Conservation (phyloP, 2,888 invertebrate species). For the Cenopis cana region DNA sequence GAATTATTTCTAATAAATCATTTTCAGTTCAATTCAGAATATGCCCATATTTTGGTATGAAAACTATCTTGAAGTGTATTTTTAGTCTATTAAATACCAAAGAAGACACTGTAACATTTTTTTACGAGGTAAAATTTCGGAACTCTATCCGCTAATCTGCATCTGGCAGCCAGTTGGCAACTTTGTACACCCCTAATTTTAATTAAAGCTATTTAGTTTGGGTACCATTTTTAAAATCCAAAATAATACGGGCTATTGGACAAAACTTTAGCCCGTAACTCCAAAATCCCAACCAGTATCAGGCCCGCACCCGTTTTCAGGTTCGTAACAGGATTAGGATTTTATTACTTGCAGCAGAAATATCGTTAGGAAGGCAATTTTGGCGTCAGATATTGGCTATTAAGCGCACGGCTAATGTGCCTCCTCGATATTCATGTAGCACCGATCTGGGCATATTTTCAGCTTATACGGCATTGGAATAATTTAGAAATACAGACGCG, state of each 20-base stretch:
- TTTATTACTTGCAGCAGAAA: constrained; percentile 82
- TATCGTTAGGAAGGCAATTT: constrained; percentile 83
- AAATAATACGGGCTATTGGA: background rate
- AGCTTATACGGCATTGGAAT: constrained; percentile 36
- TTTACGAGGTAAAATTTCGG: too few relatives aligned
- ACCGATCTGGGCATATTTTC: constrained; percentile 52
- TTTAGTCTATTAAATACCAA: too few relatives aligned
- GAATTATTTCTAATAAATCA: too few relatives aligned
- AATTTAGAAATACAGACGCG: constrained; percentile 49
- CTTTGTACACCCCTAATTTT: too few relatives aligned
- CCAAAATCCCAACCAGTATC: constrained; percentile 51
- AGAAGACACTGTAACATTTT: too few relatives aligned
- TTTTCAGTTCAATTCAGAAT: too few relatives aligned
- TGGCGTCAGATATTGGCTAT: constrained; percentile 82
- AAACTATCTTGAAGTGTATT: too few relatives aligned
- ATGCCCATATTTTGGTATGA: too few relatives aligned
- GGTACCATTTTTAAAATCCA: too few relatives aligned
- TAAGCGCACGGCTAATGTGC: constrained; percentile 77
- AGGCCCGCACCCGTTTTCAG: constrained; percentile 66
- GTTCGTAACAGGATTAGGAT: constrained; percentile 77
- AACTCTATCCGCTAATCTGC: too few relatives aligned
- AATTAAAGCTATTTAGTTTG: too few relatives aligned
- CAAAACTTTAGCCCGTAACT: background rate
- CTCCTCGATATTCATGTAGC: constrained; percentile 76
- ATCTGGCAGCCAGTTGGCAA: too few relatives aligned